Evolutionary conservation across 37 sponge, comb jelly and placozoan species (phyloP).

Genomic region (Hexactinellida sp.): DNA sequence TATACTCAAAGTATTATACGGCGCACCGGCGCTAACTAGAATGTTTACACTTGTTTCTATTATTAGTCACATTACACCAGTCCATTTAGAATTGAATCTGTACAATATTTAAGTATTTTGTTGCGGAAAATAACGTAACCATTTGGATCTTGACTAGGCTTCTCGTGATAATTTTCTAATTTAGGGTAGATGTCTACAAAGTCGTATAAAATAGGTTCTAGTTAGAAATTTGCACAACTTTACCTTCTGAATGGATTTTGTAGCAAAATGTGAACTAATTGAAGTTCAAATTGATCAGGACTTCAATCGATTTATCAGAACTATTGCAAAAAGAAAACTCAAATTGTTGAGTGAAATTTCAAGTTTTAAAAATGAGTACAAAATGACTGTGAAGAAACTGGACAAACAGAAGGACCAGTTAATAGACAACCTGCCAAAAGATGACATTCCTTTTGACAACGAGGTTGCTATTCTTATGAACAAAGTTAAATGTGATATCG

Average conservation of each 20-base stretch:
- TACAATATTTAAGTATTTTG: no score
- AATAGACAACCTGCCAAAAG: not conserved
- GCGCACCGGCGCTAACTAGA: no score
- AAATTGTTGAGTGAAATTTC: not conserved
- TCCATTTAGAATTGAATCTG: no score
- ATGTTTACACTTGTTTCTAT: no score
- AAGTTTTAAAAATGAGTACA: not conserved
- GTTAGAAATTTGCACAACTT: no score
- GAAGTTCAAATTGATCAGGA: not conserved
- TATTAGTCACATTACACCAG: no score
- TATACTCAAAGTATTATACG: no score
- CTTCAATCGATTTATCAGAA: not conserved
- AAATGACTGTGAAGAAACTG: not conserved
- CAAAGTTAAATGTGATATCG: not conserved
- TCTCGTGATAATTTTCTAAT: no score
- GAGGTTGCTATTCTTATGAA: not conserved
- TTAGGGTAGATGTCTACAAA: no score
- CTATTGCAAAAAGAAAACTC: not conserved
- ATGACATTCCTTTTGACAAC: not conserved
- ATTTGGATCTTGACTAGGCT: no score
- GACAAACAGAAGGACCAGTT: not conserved
- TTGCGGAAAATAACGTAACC: no score
- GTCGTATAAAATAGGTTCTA: no score
- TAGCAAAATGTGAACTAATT: not conserved
- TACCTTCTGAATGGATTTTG: not conserved